phyloP scores from a whole-genome alignment of 2,888 invertebrate species.

The Synanthedon tipuliformis region DNA sequence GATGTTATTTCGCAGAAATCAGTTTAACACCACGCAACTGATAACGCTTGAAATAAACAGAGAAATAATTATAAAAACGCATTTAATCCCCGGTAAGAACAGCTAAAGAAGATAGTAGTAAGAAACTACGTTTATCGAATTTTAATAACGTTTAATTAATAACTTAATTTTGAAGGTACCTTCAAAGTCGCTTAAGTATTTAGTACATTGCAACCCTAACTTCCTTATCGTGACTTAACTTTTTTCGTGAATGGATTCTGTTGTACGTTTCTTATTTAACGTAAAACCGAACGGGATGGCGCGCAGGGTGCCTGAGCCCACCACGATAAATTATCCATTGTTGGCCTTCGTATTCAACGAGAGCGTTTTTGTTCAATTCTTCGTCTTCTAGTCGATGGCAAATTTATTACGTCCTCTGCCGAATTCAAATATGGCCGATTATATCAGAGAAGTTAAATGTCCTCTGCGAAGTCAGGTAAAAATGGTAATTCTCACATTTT shows the following conservation, averaged over 20 bases:
- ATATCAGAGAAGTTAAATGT: constrained; percentile 50
- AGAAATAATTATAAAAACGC: constrained; percentile 18
- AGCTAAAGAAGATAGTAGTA: too few species aligned
- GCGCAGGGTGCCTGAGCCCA: constrained; percentile 29
- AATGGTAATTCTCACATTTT: constrained; percentile 42
- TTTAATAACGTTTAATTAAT: too few species aligned
- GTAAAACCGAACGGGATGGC: constrained; percentile 12
- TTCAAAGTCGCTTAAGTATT: too few species aligned
- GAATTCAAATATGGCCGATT: constrained; percentile 64
- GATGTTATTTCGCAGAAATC: constrained; percentile 9
- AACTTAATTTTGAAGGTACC: too few species aligned
- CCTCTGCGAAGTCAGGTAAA: constrained; percentile 36
- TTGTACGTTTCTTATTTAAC: constrained; percentile 35
- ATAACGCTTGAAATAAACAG: constrained; percentile 21
- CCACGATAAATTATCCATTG: constrained; percentile 67
- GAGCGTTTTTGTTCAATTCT: constrained; percentile 68
- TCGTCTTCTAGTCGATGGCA: constrained; percentile 62
- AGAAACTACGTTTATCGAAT: too few species aligned
- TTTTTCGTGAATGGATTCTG: not conserved
- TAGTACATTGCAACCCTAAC: too few species aligned
- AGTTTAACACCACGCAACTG: constrained; percentile 17
- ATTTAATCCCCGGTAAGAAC: constrained; percentile 20
- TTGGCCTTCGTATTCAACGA: constrained; percentile 55
- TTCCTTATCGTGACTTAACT: too few species aligned
- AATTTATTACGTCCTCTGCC: constrained; percentile 60